Percentiles rank a stretch among this genome's conserved stretches.
These are phyloP conservation scores for Podarcis raffonei DNA, from an alignment of 2,113 vertebrate genomes.

Conservation along the genomic window DNA sequence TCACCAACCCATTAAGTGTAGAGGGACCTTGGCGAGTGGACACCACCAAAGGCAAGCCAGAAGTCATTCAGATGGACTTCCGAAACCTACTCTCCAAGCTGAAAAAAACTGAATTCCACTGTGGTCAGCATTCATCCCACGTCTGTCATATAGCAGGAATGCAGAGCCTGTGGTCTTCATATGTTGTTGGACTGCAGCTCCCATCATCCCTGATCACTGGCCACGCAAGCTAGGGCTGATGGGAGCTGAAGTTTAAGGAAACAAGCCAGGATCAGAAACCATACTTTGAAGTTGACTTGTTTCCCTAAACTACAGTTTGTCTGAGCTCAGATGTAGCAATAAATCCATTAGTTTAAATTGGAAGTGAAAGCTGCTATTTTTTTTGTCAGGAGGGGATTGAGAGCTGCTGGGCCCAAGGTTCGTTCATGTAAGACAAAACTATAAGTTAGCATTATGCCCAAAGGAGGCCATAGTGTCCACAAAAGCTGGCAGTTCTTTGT, in stretches of 20 bases:
- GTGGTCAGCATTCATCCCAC: no score
- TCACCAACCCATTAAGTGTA: no score
- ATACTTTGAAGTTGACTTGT: background rate
- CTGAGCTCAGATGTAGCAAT: background rate
- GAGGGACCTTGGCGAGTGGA: no score
- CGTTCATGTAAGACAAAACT: background rate
- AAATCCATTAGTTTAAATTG: background rate
- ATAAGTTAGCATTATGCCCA: background rate
- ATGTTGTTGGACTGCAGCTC: no score
- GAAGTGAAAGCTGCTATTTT: background rate
- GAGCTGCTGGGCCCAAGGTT: background rate
- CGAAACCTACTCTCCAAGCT: no score
- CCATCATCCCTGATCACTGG: no score
- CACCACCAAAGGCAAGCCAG: no score
- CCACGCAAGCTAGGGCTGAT: no score
- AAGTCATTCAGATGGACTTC: no score
- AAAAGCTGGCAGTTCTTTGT: background rate
- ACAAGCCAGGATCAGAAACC: background rate
- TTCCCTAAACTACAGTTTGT: background rate
- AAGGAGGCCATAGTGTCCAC: background rate
- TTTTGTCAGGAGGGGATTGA: background rate
- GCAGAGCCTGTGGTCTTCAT: no score
- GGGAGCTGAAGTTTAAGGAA: background rate
- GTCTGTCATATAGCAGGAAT: no score
- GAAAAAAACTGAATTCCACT: no score